Conservation (phyloP, 2,113 vertebrate genomes). For the Saccopteryx leptura region DNA sequence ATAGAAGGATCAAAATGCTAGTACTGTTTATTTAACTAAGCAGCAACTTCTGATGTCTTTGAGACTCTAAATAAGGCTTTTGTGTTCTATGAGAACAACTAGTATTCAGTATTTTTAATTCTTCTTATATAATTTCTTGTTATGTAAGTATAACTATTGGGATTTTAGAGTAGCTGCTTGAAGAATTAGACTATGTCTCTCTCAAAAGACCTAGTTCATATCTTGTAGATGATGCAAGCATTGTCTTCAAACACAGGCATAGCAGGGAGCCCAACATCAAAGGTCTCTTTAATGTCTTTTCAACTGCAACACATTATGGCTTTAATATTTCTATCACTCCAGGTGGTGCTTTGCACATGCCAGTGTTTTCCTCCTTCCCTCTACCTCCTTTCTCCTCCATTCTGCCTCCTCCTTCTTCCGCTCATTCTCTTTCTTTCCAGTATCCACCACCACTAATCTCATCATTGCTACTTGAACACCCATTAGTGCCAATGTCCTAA, state of each 20-base stretch:
- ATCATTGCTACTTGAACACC: not conserved
- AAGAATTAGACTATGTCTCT: constrained; percentile 3
- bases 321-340: not conserved
- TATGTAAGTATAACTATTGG: constrained; percentile 73
- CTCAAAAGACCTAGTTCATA: constrained; percentile 28
- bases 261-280: not conserved
- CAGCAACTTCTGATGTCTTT: not conserved
- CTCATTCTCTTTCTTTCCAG: too few species aligned
- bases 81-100: constrained; percentile 8
- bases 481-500: not conserved
- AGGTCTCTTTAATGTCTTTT: not conserved
- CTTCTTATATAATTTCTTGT: constrained; percentile 58
- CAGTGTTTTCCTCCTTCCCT: not conserved
- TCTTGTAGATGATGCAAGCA: not conserved
- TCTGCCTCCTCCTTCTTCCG: too few species aligned
- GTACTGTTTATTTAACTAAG: not conserved
- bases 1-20: not conserved
- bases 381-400: not conserved
- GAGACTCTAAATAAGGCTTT: not conserved
- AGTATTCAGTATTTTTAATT: constrained; percentile 61
- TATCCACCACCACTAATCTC: not conserved
- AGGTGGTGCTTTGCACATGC: not conserved
- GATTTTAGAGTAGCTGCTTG: not conserved
- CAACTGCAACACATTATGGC: not conserved
- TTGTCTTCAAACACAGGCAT: not conserved